Evolutionary conservation across 2,113 vertebrate genomes (phyloP).

Genomic region (Gymnocephalus cernua): DNA sequence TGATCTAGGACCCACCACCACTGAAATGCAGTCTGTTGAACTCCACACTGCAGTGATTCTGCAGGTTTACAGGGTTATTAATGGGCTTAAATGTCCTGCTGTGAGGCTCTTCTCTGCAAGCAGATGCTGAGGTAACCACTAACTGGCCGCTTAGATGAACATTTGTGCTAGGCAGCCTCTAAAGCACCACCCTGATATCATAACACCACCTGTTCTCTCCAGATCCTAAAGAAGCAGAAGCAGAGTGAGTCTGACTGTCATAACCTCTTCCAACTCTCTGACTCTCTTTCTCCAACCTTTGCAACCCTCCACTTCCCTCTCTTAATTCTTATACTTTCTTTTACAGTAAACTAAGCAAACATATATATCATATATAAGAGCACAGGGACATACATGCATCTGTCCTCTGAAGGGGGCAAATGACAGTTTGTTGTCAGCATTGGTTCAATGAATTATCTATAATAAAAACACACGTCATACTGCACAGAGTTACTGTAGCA

Average conservation of each 20-base stretch:
- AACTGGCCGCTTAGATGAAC: slow-evolving; percentile 77
- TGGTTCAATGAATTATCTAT: neutral
- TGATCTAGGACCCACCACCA: neutral
- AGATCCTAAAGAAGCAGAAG: slow-evolving; percentile 66
- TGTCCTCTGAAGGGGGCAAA: too few species aligned
- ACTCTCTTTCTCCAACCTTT: slow-evolving; percentile 25
- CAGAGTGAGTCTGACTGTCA: slow-evolving; percentile 42
- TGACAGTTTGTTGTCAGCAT: neutral
- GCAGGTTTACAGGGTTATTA: slow-evolving; percentile 64
- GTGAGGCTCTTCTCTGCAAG: slow-evolving; percentile 63
- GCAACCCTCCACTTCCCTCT: neutral
- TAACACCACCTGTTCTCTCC: slow-evolving; percentile 79
- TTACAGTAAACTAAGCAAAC: neutral
- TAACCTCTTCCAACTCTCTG: slow-evolving; percentile 32
- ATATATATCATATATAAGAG: neutral
- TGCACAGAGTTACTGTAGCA: neutral
- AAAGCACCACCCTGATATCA: slow-evolving; percentile 70
- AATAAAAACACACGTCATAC: neutral
- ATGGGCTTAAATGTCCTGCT: slow-evolving; percentile 66
- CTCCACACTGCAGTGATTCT: slow-evolving; percentile 42
- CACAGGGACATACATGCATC: neutral
- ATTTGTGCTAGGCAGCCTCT: slow-evolving; percentile 72
- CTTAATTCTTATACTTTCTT: neutral
- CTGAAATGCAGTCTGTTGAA: slow-evolving; percentile 22
- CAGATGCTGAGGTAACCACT: slow-evolving; percentile 75